phyloP scores from a whole-genome alignment of 2,113 vertebrate species.

The Heliornis fulica region DNA sequence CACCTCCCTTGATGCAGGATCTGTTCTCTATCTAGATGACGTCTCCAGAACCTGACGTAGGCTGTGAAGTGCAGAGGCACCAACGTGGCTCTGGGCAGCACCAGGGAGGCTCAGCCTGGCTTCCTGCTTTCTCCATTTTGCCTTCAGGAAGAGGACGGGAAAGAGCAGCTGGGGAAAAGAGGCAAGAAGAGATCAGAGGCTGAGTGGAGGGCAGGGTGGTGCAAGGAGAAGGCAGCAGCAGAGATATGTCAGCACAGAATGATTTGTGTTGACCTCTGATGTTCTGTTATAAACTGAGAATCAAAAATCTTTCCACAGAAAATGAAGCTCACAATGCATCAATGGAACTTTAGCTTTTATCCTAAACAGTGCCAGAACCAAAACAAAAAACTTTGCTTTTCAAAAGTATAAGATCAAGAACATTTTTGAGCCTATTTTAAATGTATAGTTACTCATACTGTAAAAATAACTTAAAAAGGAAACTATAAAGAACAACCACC shows the following conservation, averaged over 20 bases:
- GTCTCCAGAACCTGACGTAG: too few species aligned
- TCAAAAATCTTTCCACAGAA: not conserved
- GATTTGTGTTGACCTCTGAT: not conserved
- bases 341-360: not conserved
- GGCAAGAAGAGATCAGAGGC: not conserved
- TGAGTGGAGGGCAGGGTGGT: not conserved
- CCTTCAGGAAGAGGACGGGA: not conserved
- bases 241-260: too few species aligned
- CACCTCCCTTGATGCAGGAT: not conserved
- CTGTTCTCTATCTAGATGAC: not conserved
- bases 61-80: not conserved
- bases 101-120: not conserved
- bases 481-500: not conserved
- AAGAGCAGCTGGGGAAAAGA: not conserved
- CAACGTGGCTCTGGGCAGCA: fast-evolving
- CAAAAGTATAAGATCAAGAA: not conserved
- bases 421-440: not conserved
- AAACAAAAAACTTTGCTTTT: not conserved
- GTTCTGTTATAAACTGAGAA: not conserved
- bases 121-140: fast-evolving
- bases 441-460: not conserved
- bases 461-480: not conserved
- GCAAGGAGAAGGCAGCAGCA: not conserved
- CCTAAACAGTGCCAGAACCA: not conserved
- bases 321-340: not conserved